These are phyloP conservation scores for Ellobius talpinus DNA, from an alignment of 2,113 vertebrate species.

Conservation along the genomic window DNA sequence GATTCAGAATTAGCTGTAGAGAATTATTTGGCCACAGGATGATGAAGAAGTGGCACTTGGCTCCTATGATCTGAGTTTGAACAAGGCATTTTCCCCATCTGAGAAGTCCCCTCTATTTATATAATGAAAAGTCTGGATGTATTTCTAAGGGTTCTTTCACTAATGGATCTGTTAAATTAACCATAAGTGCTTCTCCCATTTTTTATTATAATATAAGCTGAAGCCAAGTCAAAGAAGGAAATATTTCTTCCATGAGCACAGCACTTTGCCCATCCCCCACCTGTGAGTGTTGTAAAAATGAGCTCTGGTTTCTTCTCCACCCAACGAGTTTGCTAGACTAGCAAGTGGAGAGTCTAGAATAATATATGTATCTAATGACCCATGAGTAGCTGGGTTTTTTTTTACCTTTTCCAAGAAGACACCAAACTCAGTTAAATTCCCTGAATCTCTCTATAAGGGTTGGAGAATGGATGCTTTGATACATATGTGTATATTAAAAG, in stretches of 20 bases:
- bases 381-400: background rate
- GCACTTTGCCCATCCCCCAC: slow-evolving; percentile 9
- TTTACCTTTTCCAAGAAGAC: background rate
- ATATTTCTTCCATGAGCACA: slow-evolving; percentile 21
- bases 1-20: slow-evolving; percentile 11
- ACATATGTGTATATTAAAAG: background rate
- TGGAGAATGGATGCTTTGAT: background rate
- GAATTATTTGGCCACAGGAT: background rate
- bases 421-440: background rate
- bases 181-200: slow-evolving; percentile 11
- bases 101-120: background rate
- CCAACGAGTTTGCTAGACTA: background rate
- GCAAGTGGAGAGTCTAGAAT: background rate
- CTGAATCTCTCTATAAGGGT: background rate
- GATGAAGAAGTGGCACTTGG: slow-evolving; percentile 37
- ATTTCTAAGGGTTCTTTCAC: slow-evolving; percentile 36
- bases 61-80: background rate
- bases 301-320: slow-evolving; percentile 28
- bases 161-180: slow-evolving; percentile 34
- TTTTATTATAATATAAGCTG: slow-evolving; percentile 19
- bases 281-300: background rate
- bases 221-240: slow-evolving; percentile 25
- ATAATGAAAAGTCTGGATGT: slow-evolving; percentile 21
- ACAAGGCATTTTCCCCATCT: background rate
- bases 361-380: background rate